phyloP scores from a whole-genome alignment of 37 sponge, comb jelly and placozoan species.

The Bolinopsis microptera region DNA sequence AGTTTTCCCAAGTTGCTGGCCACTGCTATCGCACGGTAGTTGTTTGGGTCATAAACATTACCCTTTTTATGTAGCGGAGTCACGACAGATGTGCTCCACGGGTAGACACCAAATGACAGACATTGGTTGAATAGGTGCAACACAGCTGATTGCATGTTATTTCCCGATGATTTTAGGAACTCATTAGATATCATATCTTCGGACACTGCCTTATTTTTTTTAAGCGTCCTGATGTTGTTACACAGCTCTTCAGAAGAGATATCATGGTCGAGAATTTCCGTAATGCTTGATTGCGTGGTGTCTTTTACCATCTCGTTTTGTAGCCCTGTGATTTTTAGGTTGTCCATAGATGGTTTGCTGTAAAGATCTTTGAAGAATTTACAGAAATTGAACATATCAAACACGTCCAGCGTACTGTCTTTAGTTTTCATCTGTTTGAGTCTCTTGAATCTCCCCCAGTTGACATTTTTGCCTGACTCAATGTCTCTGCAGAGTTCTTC shows the following conservation, averaged over 20 bases:
- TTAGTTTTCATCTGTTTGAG: neutral
- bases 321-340: neutral
- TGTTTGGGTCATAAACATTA: too few species aligned
- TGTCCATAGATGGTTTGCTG: neutral
- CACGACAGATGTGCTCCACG: too few species aligned
- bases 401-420: neutral
- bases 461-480: neutral
- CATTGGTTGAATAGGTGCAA: neutral
- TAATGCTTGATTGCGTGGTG: neutral
- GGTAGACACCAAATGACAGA: too few species aligned
- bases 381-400: conserved; percentile 38
- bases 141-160: neutral
- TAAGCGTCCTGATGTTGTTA: neutral
- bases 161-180: neutral
- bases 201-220: neutral
- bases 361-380: conserved; percentile 28
- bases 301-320: neutral
- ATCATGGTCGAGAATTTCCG: neutral
- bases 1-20: too few species aligned
- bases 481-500: neutral
- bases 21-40: too few species aligned
- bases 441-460: neutral
- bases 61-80: too few species aligned
- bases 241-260: neutral
- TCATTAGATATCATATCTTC: conserved; percentile 18